Evolutionary conservation across 1,140 invertebrate species (phyloP), one percentile per base, ranked within the genome.

Genomic region (Heliconius congener): DNA sequence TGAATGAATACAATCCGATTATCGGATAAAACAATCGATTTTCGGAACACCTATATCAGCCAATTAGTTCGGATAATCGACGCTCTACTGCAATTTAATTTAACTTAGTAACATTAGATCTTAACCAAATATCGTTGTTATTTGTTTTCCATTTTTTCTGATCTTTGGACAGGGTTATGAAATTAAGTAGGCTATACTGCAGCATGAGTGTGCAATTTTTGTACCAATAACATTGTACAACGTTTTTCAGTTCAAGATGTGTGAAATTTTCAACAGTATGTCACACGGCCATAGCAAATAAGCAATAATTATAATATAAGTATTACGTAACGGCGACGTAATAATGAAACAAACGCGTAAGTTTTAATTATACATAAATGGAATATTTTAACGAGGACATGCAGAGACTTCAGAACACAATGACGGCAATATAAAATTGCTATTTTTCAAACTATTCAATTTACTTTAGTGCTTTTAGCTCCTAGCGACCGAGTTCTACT

Each of bases 141-240:
- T 66, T 30, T 66, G 8, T 66, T 27, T 30, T 30, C 4, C 1
- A 30, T 66, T 66, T 66, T 23, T 23, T 66, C 60, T 30, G 11
- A 66, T 27, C 23, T 16, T 66, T 66, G 60, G 60, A 66, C 60
- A 66, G 60, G 60, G 60, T 66, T 66, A 66, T 30, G 60, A 30
- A 66, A 16, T 30, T 66, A 66, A 30, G 4, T 66, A 30, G 27
- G 60, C 60, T 66, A 30, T 16, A 46, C 37, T 46, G n/a, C 37
- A 46, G 19, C 23, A 23, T 73, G 46, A 73, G 42, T 23, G 18
- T 60, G 57, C 13, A 13, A 11, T 23, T 34, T 42, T 73, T 42
- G 37, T 39, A 39, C 34, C 34, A 37, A 73, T 37, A 23, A 37
- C 18, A 16, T 66, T 66, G 9, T 27, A 60, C 19, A 23, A 60